Base-by-base conservation (phyloP, 2,888 invertebrate genomes). In the Chymomyza procnemis region DNA sequence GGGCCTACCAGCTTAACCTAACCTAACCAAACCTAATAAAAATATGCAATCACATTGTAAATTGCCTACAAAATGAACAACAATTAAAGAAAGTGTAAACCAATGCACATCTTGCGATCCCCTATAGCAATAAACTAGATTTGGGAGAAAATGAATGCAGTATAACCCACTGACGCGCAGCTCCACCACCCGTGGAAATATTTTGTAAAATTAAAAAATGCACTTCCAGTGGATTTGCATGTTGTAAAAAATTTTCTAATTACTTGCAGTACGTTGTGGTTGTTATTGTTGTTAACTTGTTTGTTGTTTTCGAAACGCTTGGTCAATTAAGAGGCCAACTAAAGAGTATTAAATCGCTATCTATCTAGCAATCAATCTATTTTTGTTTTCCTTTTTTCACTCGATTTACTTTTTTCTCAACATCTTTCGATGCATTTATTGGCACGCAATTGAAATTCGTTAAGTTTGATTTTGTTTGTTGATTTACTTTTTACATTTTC, bases 401-500 rank as follows among this genome's bases (percentile, higher is more conserved):
- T n/a, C n/a, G n/a, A n/a, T n/a, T n/a, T n/a, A n/a, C n/a, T n/a
- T n/a, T n/a, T 41, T 12, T 12, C 34, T 41, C 34, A 12, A 5
- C 34, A 12, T 41, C 34, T 41, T 9, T 9, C 3, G 1, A 12
- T 41, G 12, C 34, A 41, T 41, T 41, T 41, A 41, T 41, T 12
- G 12, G 34, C 12, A 41, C 34, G 34, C 34, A 41, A 41, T 41
- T 41, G 12, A 41, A 41, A 41, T 41, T 41, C 34, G 34, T 41
- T 41, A 41, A 41, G 34, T 4, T 12, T 41, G 34, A 9, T 41
- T 41, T 41, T 41, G 12, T 12, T 41, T 48, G 66, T 55, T 48
- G 26, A 34, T 41, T 56, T 66, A 59, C 69, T 71, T 79, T 26
- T 75, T 75, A 67, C 73, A n/a, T 75, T 75, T 71, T 66, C 50